A percentile compares a stretch with the other conserved stretches of the same genome.
These are phyloP conservation scores for Burhinus oedicnemus DNA, from an alignment of 2,113 vertebrate species.

Conservation along the genomic window DNA sequence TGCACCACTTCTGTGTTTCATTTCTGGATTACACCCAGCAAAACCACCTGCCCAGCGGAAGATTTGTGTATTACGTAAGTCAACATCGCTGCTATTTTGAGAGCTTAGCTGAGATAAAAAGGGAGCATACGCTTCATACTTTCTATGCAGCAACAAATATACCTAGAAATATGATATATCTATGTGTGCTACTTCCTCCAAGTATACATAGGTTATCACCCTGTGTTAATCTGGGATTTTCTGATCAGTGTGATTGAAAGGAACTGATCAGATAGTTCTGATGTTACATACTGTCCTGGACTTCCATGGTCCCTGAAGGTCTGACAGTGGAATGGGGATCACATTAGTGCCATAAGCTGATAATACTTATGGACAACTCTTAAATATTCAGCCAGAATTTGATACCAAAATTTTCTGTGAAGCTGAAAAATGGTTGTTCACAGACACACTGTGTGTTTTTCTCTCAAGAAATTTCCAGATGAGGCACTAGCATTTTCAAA, in stretches of 20 bases:
- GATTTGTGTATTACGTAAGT: neutral
- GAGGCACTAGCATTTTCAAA: neutral
- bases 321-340: neutral
- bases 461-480: neutral
- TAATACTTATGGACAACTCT: neutral
- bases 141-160: neutral
- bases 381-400: neutral
- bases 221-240: neutral
- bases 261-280: neutral
- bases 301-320: neutral
- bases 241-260: neutral
- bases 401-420: neutral
- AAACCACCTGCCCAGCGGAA: conserved; percentile 9
- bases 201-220: neutral
- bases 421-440: neutral
- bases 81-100: conserved; percentile 36
- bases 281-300: neutral
- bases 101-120: neutral
- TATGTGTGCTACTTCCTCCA: neutral
- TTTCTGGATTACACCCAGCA: conserved; percentile 11
- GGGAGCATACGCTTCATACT: neutral
- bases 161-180: neutral
- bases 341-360: neutral
- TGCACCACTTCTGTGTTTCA: neutral
- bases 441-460: neutral